Base-by-base conservation (phyloP, 2,113 vertebrate genomes). In the Gadus chalcogrammus region DNA sequence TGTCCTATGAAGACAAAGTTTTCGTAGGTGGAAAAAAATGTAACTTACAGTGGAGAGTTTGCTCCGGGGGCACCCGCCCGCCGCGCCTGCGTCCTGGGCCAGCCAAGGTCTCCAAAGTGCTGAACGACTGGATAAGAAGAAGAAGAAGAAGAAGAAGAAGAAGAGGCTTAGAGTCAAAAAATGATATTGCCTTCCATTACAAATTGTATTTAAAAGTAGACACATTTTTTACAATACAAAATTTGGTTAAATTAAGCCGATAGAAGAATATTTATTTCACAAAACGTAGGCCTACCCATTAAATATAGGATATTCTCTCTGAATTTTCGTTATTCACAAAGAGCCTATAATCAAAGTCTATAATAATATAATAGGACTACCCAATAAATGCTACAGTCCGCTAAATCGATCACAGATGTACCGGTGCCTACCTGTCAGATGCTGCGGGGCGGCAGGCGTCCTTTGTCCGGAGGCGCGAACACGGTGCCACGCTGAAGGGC, bases 21-120 rank as follows among this genome's bases (percentile, higher is more conserved):
- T 17, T 8, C 0, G 18, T 15, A 13, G 20, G 35, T n/a, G 4
- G 11, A 65, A 20, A 20, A 9, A 58, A 52, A 59, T 61, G 20
- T 18, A 62, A 93, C 93, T 93, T 88, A 94, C 92, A 3, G 60
- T 77, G 53, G 87, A 64, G 0, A 0, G 69, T 18, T 63, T 82
- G 73, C 18, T 81, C 27, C 61, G 79, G 15, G 52, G 77, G 71
- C 0, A 61, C 56, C 0, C 18, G 22, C 13, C 48, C 0, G 55
- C 31, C 1, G 4, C n/a, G n/a, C 91, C 88, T 64, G 75, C 84
- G 27, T 75, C 60, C 58, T 18, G 78, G 56, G 82, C 75, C 48
- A 94, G 77, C 94, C 94, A 95, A 0, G 93, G 93, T 83, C 94
- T 94, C 93, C 94, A 95, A 59, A 92, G 84, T n/a, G 73, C 75